These are phyloP conservation scores for Sturnira hondurensis DNA, from an alignment of 2,113 vertebrate genomes.

Conservation along the genomic window DNA sequence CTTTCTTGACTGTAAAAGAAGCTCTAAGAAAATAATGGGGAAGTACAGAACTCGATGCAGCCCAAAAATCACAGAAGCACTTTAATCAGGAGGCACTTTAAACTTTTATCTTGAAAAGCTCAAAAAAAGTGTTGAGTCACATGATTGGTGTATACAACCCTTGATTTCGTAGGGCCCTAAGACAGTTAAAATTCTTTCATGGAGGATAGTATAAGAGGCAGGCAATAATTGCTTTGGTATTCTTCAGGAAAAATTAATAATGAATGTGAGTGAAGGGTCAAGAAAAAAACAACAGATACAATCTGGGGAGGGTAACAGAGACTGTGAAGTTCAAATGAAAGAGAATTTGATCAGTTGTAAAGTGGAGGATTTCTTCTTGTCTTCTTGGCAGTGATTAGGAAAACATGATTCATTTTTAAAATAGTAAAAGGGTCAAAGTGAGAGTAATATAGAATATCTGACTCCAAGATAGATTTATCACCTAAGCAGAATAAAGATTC, in stretches of 20 bases:
- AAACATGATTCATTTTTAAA: slow-evolving; percentile 35
- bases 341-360: slow-evolving; percentile 59
- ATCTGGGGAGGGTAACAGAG: slow-evolving; percentile 11
- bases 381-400: slow-evolving; percentile 24
- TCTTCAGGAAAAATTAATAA: slow-evolving; percentile 80
- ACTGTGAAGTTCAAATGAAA: slow-evolving; percentile 68
- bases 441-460: slow-evolving; percentile 7
- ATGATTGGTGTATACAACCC: slow-evolving; percentile 71
- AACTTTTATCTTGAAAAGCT: slow-evolving; percentile 63
- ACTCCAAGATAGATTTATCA: neutral
- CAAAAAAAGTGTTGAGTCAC: slow-evolving; percentile 50
- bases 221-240: slow-evolving; percentile 69
- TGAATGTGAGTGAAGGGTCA: slow-evolving; percentile 73
- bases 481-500: slow-evolving; percentile 15
- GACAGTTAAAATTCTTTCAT: slow-evolving; percentile 62
- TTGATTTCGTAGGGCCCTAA: slow-evolving; percentile 74
- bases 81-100: slow-evolving; percentile 70
- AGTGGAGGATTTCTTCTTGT: slow-evolving; percentile 30
- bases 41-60: neutral
- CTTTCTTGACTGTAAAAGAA: slow-evolving; percentile 23
- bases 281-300: slow-evolving; percentile 67
- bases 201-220: slow-evolving; percentile 65
- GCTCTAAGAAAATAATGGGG: slow-evolving; percentile 27
- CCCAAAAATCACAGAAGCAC: slow-evolving; percentile 65
- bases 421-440: slow-evolving; percentile 6